Percentiles rank a stretch among this genome's conserved stretches.
These are phyloP conservation scores for Fragum sueziense DNA, from an alignment of 2,888 invertebrate genomes.

Conservation along the genomic window DNA sequence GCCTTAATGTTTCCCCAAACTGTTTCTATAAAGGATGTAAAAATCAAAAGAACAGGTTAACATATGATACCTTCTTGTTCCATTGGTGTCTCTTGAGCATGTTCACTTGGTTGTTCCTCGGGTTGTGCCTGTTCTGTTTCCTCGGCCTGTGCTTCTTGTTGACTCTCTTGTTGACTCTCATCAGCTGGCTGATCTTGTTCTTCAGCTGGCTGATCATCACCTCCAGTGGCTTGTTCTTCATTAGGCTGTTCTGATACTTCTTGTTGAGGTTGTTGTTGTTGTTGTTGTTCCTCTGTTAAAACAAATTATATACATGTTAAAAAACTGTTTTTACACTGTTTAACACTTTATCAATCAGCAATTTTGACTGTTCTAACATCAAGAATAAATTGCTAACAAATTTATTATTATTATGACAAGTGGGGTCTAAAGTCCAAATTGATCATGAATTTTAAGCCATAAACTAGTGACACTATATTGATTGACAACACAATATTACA, in stretches of 20 bases:
- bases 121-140: slow-evolving; percentile 18
- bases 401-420: no score
- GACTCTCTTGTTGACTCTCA: slow-evolving; percentile 8
- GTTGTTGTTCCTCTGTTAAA: slow-evolving; percentile 2
- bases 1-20: no score
- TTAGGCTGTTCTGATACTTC: not conserved
- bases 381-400: no score
- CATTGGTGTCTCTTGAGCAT: slow-evolving; percentile 6
- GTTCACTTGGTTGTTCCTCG: slow-evolving; percentile 14
- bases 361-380: no score
- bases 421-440: no score
- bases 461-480: no score
- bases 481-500: no score
- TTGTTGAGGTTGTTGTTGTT: not conserved
- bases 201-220: not conserved
- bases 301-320: not conserved
- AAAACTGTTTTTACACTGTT: no score
- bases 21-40: no score
- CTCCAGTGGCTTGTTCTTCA: not conserved
- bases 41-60: no score
- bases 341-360: no score
- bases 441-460: no score
- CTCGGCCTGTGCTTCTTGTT: slow-evolving; percentile 17
- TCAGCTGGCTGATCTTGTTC: slow-evolving; percentile 7
- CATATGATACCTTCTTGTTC: slow-evolving; percentile 24